Evolutionary conservation across 2,888 invertebrate genomes (phyloP), one percentile per base, ranked within the genome.

Genomic region (Dasysyrphus tricinctus): DNA sequence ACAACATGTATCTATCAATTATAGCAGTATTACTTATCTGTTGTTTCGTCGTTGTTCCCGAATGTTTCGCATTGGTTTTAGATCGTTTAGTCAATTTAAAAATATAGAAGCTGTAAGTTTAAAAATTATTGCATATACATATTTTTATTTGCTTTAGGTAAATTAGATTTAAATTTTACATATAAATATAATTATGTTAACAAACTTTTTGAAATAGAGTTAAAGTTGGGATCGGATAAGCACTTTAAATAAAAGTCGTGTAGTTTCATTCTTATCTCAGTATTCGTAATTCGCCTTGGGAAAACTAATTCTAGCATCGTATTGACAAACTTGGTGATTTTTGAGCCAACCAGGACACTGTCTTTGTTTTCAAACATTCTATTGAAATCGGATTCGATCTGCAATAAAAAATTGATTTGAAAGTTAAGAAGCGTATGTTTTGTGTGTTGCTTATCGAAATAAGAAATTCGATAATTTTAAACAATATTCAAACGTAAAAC

Each of bases 351-450:
- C 51, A 51, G 11, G 24, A 51, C 51, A 11, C 2, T 24, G 24
- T 19, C 51, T 12, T 51, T 51, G 24, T 51, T 19, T 12, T 24
- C 51, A 24, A 51, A 24, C 19, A 51, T 51, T 24, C 8, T 51
- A 24, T 51, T 24, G 12, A 51, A 51, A 24, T 51, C 24, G 7
- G 51, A 51, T 24, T 51, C 51, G 51, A 51, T 51, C 51, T 51
- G 12, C 51, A 51, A 24, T 12, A 12, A 51, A 51, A 51, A 3
- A 24, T n/a, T 19, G 6, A 24, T 51, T 19, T 24, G 37, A 39
- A 59, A 59, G 16, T 59, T 59, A 2, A 16, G 11, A 4, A 57
- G n/a, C 32, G n/a, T 34, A 4, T 16, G 37, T 57, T 37, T 9
- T 37, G n/a, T 9, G 5, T 37, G 4, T 14, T 8, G 12, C 3